Conservation (phyloP, 2,797 vertebrate species). For the Coranthus polyacanthus region DNA sequence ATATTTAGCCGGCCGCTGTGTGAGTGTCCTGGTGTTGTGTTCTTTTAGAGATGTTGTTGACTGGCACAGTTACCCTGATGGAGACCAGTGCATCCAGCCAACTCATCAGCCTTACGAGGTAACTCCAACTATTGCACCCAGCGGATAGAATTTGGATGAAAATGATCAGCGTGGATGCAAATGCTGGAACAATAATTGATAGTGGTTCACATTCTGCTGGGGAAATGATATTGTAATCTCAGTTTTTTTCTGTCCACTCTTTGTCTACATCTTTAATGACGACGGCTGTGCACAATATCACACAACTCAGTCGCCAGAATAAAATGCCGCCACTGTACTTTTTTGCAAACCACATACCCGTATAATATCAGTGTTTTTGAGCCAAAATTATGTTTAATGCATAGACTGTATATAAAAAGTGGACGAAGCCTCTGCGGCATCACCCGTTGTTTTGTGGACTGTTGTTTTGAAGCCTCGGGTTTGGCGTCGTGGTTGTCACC, state of each 20-base stretch:
- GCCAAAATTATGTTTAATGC: too few species aligned
- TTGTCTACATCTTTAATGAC: neutral
- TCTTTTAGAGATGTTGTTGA: slow-evolving; percentile 22
- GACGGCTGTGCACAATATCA: too few species aligned
- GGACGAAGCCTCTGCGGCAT: too few species aligned
- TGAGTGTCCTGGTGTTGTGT: slow-evolving; percentile 18
- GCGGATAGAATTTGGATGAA: slow-evolving; percentile 3
- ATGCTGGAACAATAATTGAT: slow-evolving; percentile 25
- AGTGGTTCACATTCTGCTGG: slow-evolving; percentile 12
- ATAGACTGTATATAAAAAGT: too few species aligned
- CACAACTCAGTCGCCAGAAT: too few species aligned
- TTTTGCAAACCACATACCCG: too few species aligned
- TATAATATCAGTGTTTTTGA: too few species aligned
- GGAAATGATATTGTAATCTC: slow-evolving; percentile 2
- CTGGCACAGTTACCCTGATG: slow-evolving; percentile 33
- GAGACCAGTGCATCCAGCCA: slow-evolving; percentile 14
- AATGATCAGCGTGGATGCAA: slow-evolving; percentile 1
- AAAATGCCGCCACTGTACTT: too few species aligned
- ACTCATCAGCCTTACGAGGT: slow-evolving; percentile 29
- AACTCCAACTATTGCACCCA: slow-evolving; percentile 14
- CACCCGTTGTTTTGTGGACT: too few species aligned
- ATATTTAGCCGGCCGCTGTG: slow-evolving; percentile 1
- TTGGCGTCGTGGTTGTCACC: too few species aligned
- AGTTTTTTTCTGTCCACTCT: neutral
- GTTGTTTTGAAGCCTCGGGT: too few species aligned